Evolutionary conservation across 2,113 vertebrate species (phyloP).

Genomic region (Phalacrocorax carbo): DNA sequence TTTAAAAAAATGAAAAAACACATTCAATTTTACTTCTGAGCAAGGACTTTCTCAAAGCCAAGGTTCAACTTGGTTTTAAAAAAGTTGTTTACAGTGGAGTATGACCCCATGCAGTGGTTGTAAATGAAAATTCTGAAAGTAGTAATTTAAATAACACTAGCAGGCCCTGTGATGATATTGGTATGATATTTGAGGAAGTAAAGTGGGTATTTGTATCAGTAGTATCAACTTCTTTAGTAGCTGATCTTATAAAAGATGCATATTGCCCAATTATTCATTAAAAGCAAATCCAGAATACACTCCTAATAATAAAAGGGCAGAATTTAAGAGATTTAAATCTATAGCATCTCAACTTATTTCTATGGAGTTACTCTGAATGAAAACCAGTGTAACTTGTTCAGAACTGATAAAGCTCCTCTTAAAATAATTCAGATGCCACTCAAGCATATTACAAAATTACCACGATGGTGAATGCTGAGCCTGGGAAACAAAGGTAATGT

Average conservation of each 20-base stretch:
- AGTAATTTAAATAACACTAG: neutral
- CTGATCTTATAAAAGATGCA: neutral
- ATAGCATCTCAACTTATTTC: neutral
- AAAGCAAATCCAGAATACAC: neutral
- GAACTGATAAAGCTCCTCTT: neutral
- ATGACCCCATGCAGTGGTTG: neutral
- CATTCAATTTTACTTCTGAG: neutral
- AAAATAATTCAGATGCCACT: neutral
- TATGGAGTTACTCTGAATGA: neutral
- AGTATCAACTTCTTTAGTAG: neutral
- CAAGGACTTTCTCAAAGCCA: conserved; percentile 1
- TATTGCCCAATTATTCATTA: neutral
- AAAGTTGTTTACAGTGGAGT: neutral
- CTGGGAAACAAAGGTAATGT: neutral
- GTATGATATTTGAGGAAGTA: neutral
- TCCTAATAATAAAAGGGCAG: neutral
- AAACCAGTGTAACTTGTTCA: conserved; percentile 18
- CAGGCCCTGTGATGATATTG: neutral
- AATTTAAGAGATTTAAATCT: neutral
- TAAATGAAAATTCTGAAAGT: conserved; percentile 1
- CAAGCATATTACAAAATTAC: neutral
- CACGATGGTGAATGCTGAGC: neutral
- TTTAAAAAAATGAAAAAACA: neutral
- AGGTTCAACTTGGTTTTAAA: neutral
- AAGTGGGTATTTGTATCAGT: neutral